Base-by-base conservation (phyloP, 2,113 vertebrate species). In the Coryphaenoides rupestris region DNA sequence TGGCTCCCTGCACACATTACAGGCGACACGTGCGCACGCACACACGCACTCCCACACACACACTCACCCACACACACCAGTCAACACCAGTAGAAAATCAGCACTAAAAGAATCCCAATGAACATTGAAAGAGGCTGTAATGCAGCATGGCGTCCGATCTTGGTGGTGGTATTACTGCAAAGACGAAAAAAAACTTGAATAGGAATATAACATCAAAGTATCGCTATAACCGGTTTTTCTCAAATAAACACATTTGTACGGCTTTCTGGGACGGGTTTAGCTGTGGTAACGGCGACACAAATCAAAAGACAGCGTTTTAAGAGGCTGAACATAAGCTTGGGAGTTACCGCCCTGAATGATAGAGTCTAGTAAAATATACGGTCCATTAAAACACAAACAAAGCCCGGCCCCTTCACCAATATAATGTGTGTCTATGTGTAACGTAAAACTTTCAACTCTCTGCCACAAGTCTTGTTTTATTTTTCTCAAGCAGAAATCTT, bases 331-430 rank as follows among this genome's bases (percentile, higher is more conserved):
- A 47, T 5, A 6, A 58, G n/a, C 17, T 73, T 50, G 23, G 21
- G 45, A 7, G 33, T 12, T 40, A 13, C 33, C 33, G 33, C 33
- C 33, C 33, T 12, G 33, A 40, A 40, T 40, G 9, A 65, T 26
- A 60, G 7, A 46, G 26, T 24, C 33, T 28, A 14, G 65, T 64
- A 63, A 55, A 58, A 68, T 57, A 26, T 40, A 76, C 52, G 56
- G 53, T 60, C 63, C 23, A 26, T 40, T 10, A 65, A 75, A 66
- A 58, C 45, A 64, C 57, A 24, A 60, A 70, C 26, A 19, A 19
- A 68, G 74, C 59, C 45, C 62, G 60, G 33, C n/a, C n/a, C n/a
- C n/a, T n/a, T n/a, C n/a, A n/a, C 33, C 33, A 40, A 40, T 40
- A 40, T 40, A 12, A 40, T 54, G 17, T 24, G 19, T 55, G 46